A percentile compares a stretch with the other conserved stretches of the same genome.
phyloP scores from a whole-genome alignment of 2,888 invertebrate genomes.

The Eupithecia insigniata region DNA sequence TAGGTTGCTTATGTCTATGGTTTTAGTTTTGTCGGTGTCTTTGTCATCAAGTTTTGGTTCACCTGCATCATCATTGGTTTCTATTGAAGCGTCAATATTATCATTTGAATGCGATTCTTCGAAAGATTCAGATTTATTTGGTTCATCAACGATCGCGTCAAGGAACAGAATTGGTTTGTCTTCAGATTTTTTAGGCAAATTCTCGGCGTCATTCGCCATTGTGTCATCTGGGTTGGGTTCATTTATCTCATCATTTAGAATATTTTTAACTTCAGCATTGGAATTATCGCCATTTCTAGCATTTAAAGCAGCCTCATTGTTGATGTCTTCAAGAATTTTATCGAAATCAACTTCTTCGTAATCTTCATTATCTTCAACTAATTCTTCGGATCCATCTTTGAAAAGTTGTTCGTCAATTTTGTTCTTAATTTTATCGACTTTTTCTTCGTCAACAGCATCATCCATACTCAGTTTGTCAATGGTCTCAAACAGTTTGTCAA shows the following conservation, averaged over 20 bases:
- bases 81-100: constrained; percentile 33
- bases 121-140: constrained; percentile 34
- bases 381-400: constrained; percentile 33
- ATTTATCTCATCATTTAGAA: constrained; percentile 34
- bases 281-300: constrained; percentile 26
- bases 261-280: constrained; percentile 20
- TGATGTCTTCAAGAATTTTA: constrained; percentile 40
- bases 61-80: constrained; percentile 9
- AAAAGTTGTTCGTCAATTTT: constrained; percentile 5
- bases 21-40: constrained; percentile 3
- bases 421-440: constrained; percentile 34
- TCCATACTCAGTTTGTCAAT: constrained; percentile 56
- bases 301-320: constrained; percentile 34
- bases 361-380: constrained; percentile 36
- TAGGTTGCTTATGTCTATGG: constrained; percentile 48
- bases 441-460: constrained; percentile 37
- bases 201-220: constrained; percentile 35
- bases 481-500: constrained; percentile 61
- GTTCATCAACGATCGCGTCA: constrained; percentile 56
- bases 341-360: constrained; percentile 49
- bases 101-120: constrained; percentile 28
- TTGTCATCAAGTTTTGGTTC: background rate
- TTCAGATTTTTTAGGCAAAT: constrained; percentile 7
- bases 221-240: constrained; percentile 41
- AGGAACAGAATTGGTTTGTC: constrained; percentile 46